Base-by-base conservation (phyloP, 1,140 invertebrate genomes). In the Pseudoatta argentina region DNA sequence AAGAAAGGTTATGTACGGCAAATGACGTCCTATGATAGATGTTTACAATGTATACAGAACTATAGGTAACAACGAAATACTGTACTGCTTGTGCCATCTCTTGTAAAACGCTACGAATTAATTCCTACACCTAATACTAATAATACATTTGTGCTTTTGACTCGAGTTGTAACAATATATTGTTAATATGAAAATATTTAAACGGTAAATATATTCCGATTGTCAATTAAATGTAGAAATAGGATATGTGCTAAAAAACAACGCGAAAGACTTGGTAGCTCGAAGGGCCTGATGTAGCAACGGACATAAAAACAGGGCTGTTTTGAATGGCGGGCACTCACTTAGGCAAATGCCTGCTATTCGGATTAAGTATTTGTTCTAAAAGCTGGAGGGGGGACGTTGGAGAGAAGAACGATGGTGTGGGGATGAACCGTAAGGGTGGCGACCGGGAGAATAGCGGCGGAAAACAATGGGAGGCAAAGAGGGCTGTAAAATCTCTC, bases 331-430 rank as follows among this genome's bases (percentile, higher is more conserved):
- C 90, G 89, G 91, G 92, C 92, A 94, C 93, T 94, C 93, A 95
- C 93, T 94, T 94, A 94, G 89, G 93, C 93, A 94, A 94, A 94
- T 94, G 93, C 92, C 89, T 88, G 91, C 92, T 92, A 94, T 94
- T 94, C 91, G 93, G 92, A 94, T 94, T 94, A 95, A 95, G 94
- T 95, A 95, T 94, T 94, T 95, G 94, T 95, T 94, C 92, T 94
- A 93, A 94, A 94, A 95, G 94, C 92, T 92, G 86, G 92, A 91
- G 92, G 92, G 92, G 92, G 90, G 91, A 85, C 83, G 89, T 91
- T 24, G 79, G 90, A 86, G 90, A 88, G 91, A 92, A 88, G 83
- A 75, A 89, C 88, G 89, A 85, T 78, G 87, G 76, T 81, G 69
- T 61, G 76, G 73, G 59, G 39, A 24, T 61, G 71, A 72, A 81